Base-by-base conservation (phyloP, 2,797 vertebrate species). In the Astyanax mexicanus region DNA sequence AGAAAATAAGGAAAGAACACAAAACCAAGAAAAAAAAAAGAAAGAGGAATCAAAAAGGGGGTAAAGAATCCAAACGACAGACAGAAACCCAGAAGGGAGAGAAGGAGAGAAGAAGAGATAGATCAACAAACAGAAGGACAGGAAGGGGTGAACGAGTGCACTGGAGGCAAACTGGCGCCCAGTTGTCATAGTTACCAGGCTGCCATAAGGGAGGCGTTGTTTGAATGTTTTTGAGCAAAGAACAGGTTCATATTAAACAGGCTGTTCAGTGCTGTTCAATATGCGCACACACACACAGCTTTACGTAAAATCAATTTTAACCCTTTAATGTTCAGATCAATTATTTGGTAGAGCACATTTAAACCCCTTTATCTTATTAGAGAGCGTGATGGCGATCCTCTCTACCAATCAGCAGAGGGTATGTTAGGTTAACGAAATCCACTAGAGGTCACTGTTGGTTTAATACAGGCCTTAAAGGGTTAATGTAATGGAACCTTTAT, bases 71-170 rank as follows among this genome's bases (percentile, higher is more conserved):
- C 32, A 32, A 45, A 73, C 11, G 19, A 55, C 42, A 66, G 69
- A 25, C 38, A 42, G 49, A 70, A 64, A 47, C n/a, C 23, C 13
- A 27, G 61, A 60, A 65, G 27, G 8, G 35, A 57, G 65, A 57
- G 69, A 40, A 45, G 4, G 9, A 66, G 52, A 57, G 69, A 40
- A 45, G 4, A 9, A 66, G 52, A 52, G 66, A 52, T 40, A 61
- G 74, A 67, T 66, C 72, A 72, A 66, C 72, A 66, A 67, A 79
- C 77, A 72, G 79, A 76, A 66, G 73, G 74, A 60, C 40, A 65
- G n/a, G 80, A 79, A 32, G 7, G 62, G 73, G 54, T 67, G 72
- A 81, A 61, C 13, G 49, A 55, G 70, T 64, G 58, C 42, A 65
- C 49, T 58, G 67, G 67, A 57, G 66, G 62, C 77, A 70, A 69